Evolutionary conservation across 2,113 vertebrate species (phyloP), one percentile per base, ranked within the genome.

Genomic region (Saguinus imperator): DNA sequence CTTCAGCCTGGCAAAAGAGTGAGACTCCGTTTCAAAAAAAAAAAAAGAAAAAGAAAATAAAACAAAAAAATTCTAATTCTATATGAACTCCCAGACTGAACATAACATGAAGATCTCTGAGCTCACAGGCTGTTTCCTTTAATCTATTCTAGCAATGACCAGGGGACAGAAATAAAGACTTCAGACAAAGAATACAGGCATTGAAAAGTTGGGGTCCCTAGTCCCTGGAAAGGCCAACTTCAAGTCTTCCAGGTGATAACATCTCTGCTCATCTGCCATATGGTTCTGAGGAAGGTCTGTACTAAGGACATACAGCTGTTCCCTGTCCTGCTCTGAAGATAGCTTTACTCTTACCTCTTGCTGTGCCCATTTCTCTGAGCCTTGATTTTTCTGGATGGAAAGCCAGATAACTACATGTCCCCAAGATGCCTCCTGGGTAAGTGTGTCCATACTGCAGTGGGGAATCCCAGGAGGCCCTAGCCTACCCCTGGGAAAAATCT

Each of bases 161-260:
- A 70, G 50, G 79, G 66, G 40, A 90, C 23, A 95, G 58, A 94
- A 97, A 85, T 18, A 94, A 37, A n/a, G 75, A 86, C 11, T 89
- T 81, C 29, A 75, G 72, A 55, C 32, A 89, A 87, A 87, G n/a
- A 93, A 94, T 9, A n/a, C 21, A 94, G 40, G 70, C 29, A 35
- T 52, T 82, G 68, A 76, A 64, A 94, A 96, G 68, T 45, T 37
- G 18, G 23, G n/a, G 4, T 21, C 11, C 18, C 50, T 0, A 37
- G 52, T 58, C 10, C 7, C 9, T 23, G 6, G 72, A 82, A 76
- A 96, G 81, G 43, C 29, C 45, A 92, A 64, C n/a, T 77, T 13
- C 48, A 96, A 73, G 72, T 68, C 58, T 43, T 96, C 21, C 52
- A 86, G n/a, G 16, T 80, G n/a, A 55, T 35, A 94, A 94, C 10